A percentile compares a stretch with the other conserved stretches of the same genome.
phyloP scores from a whole-genome alignment of 2,113 vertebrate genomes.

The Trichomycterus rosablanca region DNA sequence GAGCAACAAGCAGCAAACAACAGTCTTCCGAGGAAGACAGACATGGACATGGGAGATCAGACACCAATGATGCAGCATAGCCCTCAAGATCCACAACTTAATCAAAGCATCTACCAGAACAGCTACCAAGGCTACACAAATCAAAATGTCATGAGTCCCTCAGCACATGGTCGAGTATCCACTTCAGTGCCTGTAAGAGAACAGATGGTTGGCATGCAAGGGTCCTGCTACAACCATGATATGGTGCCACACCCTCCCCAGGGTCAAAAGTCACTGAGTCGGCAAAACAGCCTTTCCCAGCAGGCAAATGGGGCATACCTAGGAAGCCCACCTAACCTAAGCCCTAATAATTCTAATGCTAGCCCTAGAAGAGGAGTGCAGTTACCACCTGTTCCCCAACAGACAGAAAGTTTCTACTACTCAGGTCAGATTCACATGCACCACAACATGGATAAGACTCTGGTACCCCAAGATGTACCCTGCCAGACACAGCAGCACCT shows the following conservation, averaged over 20 bases:
- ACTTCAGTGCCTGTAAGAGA: constrained; percentile 62
- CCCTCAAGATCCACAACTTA: constrained; percentile 59
- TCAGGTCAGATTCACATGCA: constrained; percentile 68
- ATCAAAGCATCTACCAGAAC: constrained; percentile 61
- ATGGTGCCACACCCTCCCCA: constrained; percentile 75
- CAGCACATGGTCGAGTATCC: constrained; percentile 49
- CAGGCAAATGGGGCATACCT: constrained; percentile 62
- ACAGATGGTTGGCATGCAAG: constrained; percentile 57
- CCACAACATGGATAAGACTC: constrained; percentile 65
- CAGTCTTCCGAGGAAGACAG: constrained; percentile 45
- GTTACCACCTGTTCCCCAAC: constrained; percentile 67
- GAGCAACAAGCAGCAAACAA: constrained; percentile 50
- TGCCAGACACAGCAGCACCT: constrained; percentile 66
- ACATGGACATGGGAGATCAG: constrained; percentile 65
- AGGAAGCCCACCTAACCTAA: constrained; percentile 63
- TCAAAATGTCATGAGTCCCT: constrained; percentile 66
- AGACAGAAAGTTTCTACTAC: constrained; percentile 64
- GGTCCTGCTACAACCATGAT: constrained; percentile 69
- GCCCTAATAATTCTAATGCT: constrained; percentile 61
- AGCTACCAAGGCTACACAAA: constrained; percentile 61
- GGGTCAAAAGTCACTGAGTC: constrained; percentile 66
- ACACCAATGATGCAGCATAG: constrained; percentile 65
- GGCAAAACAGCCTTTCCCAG: constrained; percentile 66
- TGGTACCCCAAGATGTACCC: constrained; percentile 55
- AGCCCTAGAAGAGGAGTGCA: constrained; percentile 57